Base-by-base conservation (phyloP, 2,113 vertebrate species). In the Bucco capensis region DNA sequence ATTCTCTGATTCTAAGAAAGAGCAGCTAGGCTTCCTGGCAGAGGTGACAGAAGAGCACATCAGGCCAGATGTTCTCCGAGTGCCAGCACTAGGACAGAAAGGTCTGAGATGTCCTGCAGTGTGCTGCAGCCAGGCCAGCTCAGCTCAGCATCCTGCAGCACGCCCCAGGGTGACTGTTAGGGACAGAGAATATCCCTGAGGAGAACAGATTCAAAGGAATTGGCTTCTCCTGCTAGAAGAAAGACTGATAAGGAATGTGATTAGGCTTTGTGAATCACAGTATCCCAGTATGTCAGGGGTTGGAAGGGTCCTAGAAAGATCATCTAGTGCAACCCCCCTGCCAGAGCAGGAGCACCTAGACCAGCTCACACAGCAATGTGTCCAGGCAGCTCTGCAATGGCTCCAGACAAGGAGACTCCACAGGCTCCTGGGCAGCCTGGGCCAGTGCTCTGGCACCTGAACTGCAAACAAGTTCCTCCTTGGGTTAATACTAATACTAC, bases 121-220 rank as follows among this genome's bases (percentile, higher is more conserved):
- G 46, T 3, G 49, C 35, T 31, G 56, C 51, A 14, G 19, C 54
- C 40, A 70, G 50, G 30, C 1, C 70, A 84, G 71, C 42, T 58
- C 67, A 28, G 17, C 64, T 19, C 14, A n/a, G n/a, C n/a, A n/a
- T n/a, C 27, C 6, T 22, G 56, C 23, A 19, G 10, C 0, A 0
- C 38, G 38, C 17, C 31, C 62, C 58, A 9, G 1, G 6, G 33
- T 17, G 50, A 47, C 40, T 53, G 50, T n/a, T 8, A 54, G 82
- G 47, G 31, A 3, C 38, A 65, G 44, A 28, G 58, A 33, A 47
- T 9, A 13, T 49, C 8, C 8, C 24, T 10, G 3, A 0, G 3
- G 21, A 50, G 80, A 42, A 6, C 15, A 54, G 69, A 24, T 10
- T 4, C 5, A 53, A 71, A 27, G 33, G 25, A 57, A 12, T 33